A percentile compares a stretch with the other conserved stretches of the same genome.
These are phyloP conservation scores for Euzophera pinguis DNA, from an alignment of 2,888 invertebrate genomes.

Conservation along the genomic window DNA sequence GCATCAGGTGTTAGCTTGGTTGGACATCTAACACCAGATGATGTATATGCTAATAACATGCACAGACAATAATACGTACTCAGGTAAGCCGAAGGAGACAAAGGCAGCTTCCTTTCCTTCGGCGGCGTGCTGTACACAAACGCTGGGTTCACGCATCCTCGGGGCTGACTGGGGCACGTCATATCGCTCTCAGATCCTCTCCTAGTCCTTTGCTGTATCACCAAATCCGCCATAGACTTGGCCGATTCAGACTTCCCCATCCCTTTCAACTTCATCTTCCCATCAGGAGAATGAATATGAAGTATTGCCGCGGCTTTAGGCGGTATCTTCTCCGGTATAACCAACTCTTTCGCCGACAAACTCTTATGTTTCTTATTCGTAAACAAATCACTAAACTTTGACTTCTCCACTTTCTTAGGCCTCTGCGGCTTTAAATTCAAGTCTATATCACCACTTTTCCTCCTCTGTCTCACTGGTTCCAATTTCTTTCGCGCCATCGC, in stretches of 20 bases:
- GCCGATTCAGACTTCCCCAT: constrained; percentile 67
- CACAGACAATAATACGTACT: constrained; percentile 53
- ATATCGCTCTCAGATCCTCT: constrained; percentile 72
- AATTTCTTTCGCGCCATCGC: constrained; percentile 65
- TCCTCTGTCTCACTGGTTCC: constrained; percentile 52
- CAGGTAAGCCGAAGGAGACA: constrained; percentile 66
- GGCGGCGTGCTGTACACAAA: constrained; percentile 76
- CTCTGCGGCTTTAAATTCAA: constrained; percentile 62
- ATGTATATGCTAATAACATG: too few species aligned
- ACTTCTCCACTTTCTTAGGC: constrained; percentile 60
- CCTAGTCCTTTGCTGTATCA: constrained; percentile 50
- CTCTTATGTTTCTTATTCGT: constrained; percentile 70
- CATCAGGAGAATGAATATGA: constrained; percentile 76
- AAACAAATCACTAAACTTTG: constrained; percentile 71
- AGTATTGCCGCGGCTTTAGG: constrained; percentile 82
- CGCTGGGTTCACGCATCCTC: constrained; percentile 66
- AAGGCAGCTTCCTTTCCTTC: constrained; percentile 65
- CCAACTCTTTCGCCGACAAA: constrained; percentile 61
- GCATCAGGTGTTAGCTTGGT: too few species aligned
- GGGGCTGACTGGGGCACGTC: constrained; percentile 42
- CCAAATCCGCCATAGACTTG: constrained; percentile 53
- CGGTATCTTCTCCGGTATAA: constrained; percentile 75
- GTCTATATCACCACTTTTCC: constrained; percentile 68
- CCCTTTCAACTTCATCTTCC: constrained; percentile 59
- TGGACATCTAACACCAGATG: too few species aligned